phyloP scores from a whole-genome alignment of 2,888 invertebrate species.

The Seira sanloemensis region DNA sequence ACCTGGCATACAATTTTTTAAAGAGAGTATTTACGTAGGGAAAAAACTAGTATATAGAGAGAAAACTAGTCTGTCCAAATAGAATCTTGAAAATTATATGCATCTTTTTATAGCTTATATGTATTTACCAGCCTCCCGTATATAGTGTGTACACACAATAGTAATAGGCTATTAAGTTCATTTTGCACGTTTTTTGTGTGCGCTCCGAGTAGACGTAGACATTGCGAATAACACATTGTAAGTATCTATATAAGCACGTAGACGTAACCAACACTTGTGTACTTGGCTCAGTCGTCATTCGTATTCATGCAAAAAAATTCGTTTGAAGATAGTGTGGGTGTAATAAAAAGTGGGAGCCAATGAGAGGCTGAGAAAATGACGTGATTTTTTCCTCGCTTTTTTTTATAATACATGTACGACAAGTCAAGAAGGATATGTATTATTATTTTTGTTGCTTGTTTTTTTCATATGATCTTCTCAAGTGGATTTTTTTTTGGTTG shows the following conservation, averaged over 20 bases:
- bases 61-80: slow-evolving; percentile 4
- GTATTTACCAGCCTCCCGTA: slow-evolving; percentile 8
- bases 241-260: neutral
- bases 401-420: neutral
- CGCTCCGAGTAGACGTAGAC: neutral
- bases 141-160: slow-evolving; percentile 20
- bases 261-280: neutral
- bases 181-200: slow-evolving; percentile 52
- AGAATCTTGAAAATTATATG: slow-evolving; percentile 20
- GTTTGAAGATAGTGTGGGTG: slow-evolving; percentile 69
- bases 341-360: slow-evolving; percentile 65
- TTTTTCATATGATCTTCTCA: slow-evolving; percentile 43
- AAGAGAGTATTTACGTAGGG: neutral
- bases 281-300: neutral
- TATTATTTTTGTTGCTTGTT: slow-evolving; percentile 35
- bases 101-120: neutral
- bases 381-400: slow-evolving; percentile 56
- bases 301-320: neutral
- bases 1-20: neutral
- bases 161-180: slow-evolving; percentile 30
- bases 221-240: neutral
- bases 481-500: slow-evolving; percentile 47
- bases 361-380: slow-evolving; percentile 70
- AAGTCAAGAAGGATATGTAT: neutral
- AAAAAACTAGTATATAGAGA: neutral